Conservation (phyloP, 2,113 vertebrate genomes). For the Centropristis striata region DNA sequence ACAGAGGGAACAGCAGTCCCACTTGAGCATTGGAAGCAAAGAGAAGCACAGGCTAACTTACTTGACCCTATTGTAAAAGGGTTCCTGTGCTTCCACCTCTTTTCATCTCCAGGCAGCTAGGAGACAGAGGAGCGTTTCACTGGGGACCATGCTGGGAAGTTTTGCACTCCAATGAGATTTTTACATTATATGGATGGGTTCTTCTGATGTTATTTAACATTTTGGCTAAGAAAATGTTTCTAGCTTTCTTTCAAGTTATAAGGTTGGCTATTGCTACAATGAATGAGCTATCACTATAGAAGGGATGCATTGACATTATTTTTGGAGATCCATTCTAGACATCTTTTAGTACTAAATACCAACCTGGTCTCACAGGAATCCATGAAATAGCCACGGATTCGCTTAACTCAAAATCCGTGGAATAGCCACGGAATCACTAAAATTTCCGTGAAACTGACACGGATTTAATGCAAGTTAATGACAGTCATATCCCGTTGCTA, state of each 20-base stretch:
- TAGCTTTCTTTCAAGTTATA: not conserved
- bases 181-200: not conserved
- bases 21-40: not conserved
- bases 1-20: constrained; percentile 6
- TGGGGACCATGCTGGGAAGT: not conserved
- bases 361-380: too few relatives aligned
- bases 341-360: too few relatives aligned
- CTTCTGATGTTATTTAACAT: too few relatives aligned
- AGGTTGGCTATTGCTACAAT: not conserved
- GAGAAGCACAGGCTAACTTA: not conserved
- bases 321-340: too few relatives aligned
- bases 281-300: not conserved
- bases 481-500: too few relatives aligned
- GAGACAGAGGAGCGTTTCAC: not conserved
- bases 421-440: too few relatives aligned
- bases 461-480: too few relatives aligned
- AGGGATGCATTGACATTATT: not conserved
- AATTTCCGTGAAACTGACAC: too few relatives aligned
- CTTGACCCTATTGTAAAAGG: constrained; percentile 10
- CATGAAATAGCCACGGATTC: too few relatives aligned
- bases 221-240: not conserved
- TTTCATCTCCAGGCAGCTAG: not conserved
- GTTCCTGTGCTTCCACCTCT: not conserved
- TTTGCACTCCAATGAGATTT: not conserved
- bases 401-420: too few relatives aligned